A percentile compares a stretch with the other conserved stretches of the same genome.
Evolutionary conservation across 53 echinoderm and acorn worm genomes (phyloP).

Genomic region (Echinarachnius parma): DNA sequence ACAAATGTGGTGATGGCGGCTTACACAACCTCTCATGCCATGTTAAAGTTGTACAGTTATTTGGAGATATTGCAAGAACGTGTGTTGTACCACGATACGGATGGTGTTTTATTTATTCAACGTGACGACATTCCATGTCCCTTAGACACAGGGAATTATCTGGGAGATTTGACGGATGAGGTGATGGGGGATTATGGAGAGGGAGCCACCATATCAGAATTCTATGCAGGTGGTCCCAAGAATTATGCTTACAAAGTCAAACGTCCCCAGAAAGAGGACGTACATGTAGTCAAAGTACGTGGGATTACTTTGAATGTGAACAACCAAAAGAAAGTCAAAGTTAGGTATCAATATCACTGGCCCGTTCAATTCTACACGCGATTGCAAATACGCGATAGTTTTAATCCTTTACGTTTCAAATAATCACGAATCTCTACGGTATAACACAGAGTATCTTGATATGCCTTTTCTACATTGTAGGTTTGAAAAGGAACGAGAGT

Average conservation of each 20-base stretch:
- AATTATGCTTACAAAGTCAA: neutral
- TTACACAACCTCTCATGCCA: constrained; percentile 4
- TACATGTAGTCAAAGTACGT: neutral
- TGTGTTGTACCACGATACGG: neutral
- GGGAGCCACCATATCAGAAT: neutral
- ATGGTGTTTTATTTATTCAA: neutral
- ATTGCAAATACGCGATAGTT: no score
- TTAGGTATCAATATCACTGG: no score
- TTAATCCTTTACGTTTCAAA: neutral
- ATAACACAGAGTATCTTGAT: neutral
- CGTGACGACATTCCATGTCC: constrained; percentile 2
- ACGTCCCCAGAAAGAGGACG: neutral
- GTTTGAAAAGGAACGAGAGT: neutral
- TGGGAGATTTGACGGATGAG: neutral
- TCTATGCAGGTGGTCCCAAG: constrained; percentile 1
- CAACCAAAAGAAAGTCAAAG: neutral
- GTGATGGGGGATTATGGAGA: neutral
- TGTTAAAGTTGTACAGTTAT: neutral
- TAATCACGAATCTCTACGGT: neutral
- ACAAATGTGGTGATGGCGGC: constrained; percentile 1
- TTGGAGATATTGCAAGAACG: neutral
- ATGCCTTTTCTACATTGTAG: neutral
- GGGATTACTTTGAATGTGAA: neutral
- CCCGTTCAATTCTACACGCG: no score
- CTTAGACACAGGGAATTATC: neutral